Base-by-base conservation (phyloP, 2,797 vertebrate species). In the Centropyge bicolor region DNA sequence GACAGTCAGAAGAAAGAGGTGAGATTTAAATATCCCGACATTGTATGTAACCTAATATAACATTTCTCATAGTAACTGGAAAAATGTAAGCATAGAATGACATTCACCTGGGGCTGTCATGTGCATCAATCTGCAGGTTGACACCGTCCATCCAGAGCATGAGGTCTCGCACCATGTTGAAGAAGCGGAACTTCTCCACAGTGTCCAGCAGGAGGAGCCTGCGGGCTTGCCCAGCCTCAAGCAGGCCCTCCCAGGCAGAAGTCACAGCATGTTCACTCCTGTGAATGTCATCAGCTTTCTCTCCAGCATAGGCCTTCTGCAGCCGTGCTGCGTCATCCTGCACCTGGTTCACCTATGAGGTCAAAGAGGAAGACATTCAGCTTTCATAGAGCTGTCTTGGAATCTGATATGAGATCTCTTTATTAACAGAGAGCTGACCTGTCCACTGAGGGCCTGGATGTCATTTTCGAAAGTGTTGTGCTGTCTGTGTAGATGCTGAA, bases 121-220 rank as follows among this genome's bases (percentile, higher is more conserved):
- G 97, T 76, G 97, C 96, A 1, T 98, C 97, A 52, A 98, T 98
- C 94, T 97, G 97, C 78, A 97, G 91, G 90, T 97, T 96, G 86
- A 98, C 94, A 0, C 96, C 97, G 0, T 98, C 97, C 97, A 98
- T 98, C 97, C 97, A 98, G 24, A 98, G 94, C 96, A 98, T 96
- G 80, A 98, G 95, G 89, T 98, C 97, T 36, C 97, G 95, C 69
- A 98, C 96, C 78, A 97, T 97, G 88, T 96, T 97, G 76, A 97
- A 94, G 94, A 97, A 97, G 72, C 97, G 96, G 95, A 98, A 98
- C 87, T 98, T 98, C 91, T 98, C 97, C 5, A 97, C 97, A 0
- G 97, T 97, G 93, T 98, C 97, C 84, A 96, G 86, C 36, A 98
- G 96, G 76, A 97, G 95, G 87, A 97, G 95, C 72, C 95, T 94